Evolutionary conservation across 1,140 invertebrate species (phyloP), one percentile per base, ranked within the genome.

Genomic region (Brachionus rotundiformis): DNA sequence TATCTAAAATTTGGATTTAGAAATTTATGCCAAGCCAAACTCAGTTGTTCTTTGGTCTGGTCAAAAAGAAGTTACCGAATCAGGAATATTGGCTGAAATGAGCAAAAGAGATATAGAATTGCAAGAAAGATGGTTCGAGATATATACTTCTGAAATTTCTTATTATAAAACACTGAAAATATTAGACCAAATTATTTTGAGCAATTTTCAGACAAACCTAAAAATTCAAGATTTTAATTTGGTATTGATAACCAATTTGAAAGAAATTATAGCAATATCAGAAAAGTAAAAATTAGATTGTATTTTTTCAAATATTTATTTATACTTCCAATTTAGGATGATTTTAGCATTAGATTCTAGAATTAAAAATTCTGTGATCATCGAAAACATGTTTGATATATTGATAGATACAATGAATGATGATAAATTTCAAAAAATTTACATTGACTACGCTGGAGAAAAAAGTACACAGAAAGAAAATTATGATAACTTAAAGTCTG

Each of bases 101-200:
- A 44, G 1, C 16, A 73, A 73, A 44, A 41, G 11, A 44, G 36
- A 73, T 25, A 73, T 44, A n/a, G 68, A 73, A 25, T n/a, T 73
- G 19, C 68, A 73, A 73, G 68, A 73, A 16, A 73, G 68, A 73
- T 73, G 68, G 68, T 73, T 73, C 36, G 68, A 73, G 44, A 73
- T 73, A 41, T 73, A 41, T 11, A 73, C 68, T 25, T 73, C 68
- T 11, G 68, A 73, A 73, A 73, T 73, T 8, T 44, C 11, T 8
- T 73, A 73, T 29, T 73, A 23, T 4, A 73, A 73, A 44, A 25
- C 68, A 47, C 41, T 73, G 1, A 47, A 73, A 73, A 73, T 73
- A 41, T 25, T 73, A 25, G 39, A 73, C 39, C 8, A 73, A 23
- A 73, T 44, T 25, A 41, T 73, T 25, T 31, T 73, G n/a, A 73